Evolutionary conservation across 2,888 invertebrate genomes (phyloP).

Genomic region (Nomada fabriciana): DNA sequence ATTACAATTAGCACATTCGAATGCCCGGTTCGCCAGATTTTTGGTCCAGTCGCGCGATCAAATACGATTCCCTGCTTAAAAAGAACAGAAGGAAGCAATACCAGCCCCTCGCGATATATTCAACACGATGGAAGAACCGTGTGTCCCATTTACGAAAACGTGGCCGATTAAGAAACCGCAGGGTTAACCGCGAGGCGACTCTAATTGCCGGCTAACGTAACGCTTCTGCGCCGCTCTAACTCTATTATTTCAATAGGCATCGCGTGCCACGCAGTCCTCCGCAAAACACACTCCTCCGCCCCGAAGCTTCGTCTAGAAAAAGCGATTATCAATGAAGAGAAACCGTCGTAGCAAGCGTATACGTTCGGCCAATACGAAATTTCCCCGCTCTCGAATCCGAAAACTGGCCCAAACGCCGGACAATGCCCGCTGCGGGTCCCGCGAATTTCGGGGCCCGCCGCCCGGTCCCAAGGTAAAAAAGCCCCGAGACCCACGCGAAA

Average conservation of each 20-base stretch:
- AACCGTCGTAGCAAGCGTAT: too few relatives aligned
- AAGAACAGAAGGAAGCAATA: not conserved
- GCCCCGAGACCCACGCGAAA: conserved; percentile 63
- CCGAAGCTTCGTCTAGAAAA: not conserved
- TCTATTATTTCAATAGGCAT: conserved; percentile 57
- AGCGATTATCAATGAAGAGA: too few relatives aligned
- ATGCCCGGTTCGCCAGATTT: too few relatives aligned
- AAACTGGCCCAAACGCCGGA: conserved; percentile 10
- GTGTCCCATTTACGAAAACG: conserved; percentile 64
- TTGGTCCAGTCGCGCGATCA: too few relatives aligned
- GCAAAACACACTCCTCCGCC: too few relatives aligned
- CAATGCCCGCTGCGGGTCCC: conserved; percentile 50
- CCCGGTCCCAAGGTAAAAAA: conserved; percentile 49
- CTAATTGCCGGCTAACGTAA: conserved; percentile 70
- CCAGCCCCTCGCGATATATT: not conserved
- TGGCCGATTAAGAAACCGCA: conserved; percentile 69
- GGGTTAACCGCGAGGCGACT: conserved; percentile 67
- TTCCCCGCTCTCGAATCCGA: conserved; percentile 16
- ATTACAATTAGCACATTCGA: too few relatives aligned
- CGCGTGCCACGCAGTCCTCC: conserved; percentile 1
- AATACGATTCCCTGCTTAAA: too few relatives aligned
- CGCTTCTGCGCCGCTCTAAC: conserved; percentile 62
- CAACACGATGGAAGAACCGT: conserved; percentile 42
- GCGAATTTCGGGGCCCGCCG: conserved; percentile 5
- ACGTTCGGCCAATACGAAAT: not conserved